phyloP scores from a whole-genome alignment of 2,113 vertebrate genomes.

The Dasypus novemcinctus region DNA sequence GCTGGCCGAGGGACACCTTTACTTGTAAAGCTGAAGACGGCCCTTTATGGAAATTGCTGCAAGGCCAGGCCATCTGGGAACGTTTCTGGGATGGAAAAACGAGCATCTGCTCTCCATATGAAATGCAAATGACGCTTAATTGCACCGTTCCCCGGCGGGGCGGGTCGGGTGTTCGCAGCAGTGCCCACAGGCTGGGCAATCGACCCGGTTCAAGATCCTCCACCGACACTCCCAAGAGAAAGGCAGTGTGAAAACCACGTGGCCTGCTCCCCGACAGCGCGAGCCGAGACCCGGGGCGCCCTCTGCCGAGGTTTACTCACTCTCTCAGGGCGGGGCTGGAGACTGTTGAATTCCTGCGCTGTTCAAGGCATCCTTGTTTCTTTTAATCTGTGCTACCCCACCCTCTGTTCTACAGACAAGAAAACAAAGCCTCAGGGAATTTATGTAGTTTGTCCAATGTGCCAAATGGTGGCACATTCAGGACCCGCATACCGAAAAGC shows the following conservation, averaged over 20 bases:
- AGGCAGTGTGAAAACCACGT: background rate
- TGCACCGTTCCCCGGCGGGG: conserved; percentile 44
- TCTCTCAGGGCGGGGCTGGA: too few species aligned
- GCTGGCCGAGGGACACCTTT: conserved; percentile 63
- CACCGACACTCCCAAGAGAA: background rate
- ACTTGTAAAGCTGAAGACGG: conserved; percentile 73
- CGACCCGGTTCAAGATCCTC: background rate
- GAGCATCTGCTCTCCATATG: conserved; percentile 76
- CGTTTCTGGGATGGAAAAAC: conserved; percentile 70
- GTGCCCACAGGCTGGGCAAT: background rate
- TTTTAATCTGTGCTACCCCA: background rate
- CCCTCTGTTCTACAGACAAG: background rate
- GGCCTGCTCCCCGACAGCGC: background rate
- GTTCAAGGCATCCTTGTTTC: background rate
- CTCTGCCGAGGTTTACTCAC: background rate
- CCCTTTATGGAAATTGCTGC: conserved; percentile 72
- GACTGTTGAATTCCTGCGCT: background rate
- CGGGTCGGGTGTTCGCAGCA: conserved; percentile 20
- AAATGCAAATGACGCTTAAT: conserved; percentile 78
- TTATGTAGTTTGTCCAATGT: background rate
- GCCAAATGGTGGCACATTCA: background rate
- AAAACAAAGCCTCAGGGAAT: background rate
- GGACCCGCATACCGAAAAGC: background rate
- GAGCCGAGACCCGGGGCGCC: background rate
- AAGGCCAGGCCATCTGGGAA: conserved; percentile 77